Evolutionary conservation across 1,140 invertebrate species (phyloP), one percentile per base, ranked within the genome.

Genomic region (Cydia splendana): DNA sequence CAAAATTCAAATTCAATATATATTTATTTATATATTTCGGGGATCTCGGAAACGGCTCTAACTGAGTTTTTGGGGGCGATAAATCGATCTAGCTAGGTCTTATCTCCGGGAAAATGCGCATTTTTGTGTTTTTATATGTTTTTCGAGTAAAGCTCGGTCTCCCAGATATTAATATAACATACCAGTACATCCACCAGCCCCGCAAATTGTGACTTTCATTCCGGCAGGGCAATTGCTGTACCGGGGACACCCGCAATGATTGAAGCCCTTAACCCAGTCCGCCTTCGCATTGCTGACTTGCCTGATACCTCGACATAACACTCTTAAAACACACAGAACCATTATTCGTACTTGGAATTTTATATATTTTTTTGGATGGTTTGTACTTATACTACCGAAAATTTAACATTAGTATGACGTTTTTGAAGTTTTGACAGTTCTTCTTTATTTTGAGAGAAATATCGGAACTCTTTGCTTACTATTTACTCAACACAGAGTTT

Each of bases 201-300:
- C 91, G 69, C 89, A 91, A 57, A 92, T 88, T 0, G 89, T 90
- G 10, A 92, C 84, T 71, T 92, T 92, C 91, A 92, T 91, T 4
- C 90, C 90, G 57, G 79, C 65, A 12, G 88, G 85, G 57, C 84
- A 82, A 2, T 83, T 88, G 74, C 88, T 89, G 65, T 91, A 92
- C 4, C 62, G 20, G 3, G 73, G 57, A 13, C 45, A 57, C 30
- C 42, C 75, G 57, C 42, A 6, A 3, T 18, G n/a, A 13, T 75
- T 34, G 28, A 20, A 30, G 48, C 24, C 30, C 18, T 42, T 71
- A 1, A 38, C 3, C 15, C 30, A n/a, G 12, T 71, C 18, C 6
- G 28, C 24, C 67, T 18, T 71, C 67, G 18, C n/a, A 38, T 71
- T 71, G 24, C 3, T 18, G 6, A 34, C 67, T 4, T 18, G 67